A percentile compares a stretch with the other conserved stretches of the same genome.
Evolutionary conservation across 2,113 vertebrate genomes (phyloP).

Genomic region (Poeciliopsis turrubarensis): DNA sequence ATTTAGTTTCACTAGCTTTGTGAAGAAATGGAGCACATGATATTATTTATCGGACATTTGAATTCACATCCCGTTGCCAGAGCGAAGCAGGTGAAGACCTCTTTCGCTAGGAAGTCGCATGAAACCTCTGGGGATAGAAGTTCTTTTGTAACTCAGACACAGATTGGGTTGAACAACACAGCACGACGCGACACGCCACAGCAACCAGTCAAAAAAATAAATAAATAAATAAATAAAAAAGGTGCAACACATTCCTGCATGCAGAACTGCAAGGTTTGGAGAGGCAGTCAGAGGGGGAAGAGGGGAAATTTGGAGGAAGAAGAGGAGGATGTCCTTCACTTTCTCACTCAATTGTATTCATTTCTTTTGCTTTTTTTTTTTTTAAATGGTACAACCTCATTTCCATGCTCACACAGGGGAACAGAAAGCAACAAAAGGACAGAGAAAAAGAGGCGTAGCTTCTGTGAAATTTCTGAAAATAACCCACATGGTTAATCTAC

Average conservation of each 20-base stretch:
- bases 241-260: constrained; percentile 47
- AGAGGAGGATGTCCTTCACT: constrained; percentile 24
- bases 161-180: constrained; percentile 14
- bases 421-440: constrained; percentile 20
- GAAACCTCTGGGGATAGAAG: not conserved
- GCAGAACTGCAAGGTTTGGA: constrained; percentile 43
- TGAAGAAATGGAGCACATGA: not conserved
- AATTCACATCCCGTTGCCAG: constrained; percentile 27
- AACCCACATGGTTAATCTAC: not conserved
- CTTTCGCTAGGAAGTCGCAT: not conserved
- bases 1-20: not conserved
- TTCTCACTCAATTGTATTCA: not conserved
- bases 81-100: constrained; percentile 33
- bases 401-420: constrained; percentile 30
- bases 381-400: constrained; percentile 18
- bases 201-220: constrained; percentile 25
- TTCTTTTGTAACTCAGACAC: not conserved
- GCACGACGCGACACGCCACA: constrained; percentile 26
- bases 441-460: constrained; percentile 21
- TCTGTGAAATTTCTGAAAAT: constrained; percentile 12
- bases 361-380: not conserved
- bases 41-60: not conserved
- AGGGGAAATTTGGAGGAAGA: constrained; percentile 24
- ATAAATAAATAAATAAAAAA: no score
- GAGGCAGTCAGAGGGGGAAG: not conserved